phyloP scores from a whole-genome alignment of 2,113 vertebrate genomes.

The Heteronetta atricapilla region DNA sequence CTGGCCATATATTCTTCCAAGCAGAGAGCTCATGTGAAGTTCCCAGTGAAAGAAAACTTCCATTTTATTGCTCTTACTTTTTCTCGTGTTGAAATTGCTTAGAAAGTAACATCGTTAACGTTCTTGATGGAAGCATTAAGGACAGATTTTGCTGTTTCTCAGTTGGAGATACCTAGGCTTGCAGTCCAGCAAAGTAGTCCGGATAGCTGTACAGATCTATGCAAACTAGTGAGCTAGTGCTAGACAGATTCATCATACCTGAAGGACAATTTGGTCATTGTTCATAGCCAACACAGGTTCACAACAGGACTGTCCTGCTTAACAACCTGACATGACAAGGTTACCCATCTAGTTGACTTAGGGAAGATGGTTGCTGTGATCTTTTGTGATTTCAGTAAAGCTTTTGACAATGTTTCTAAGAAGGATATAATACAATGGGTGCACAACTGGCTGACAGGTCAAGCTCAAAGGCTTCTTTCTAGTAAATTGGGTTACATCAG shows the following conservation, averaged over 20 bases:
- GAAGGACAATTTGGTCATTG: too few species aligned
- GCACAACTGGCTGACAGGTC: too few species aligned
- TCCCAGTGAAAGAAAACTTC: background rate
- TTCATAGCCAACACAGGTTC: too few species aligned
- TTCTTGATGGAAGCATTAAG: background rate
- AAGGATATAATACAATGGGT: too few species aligned
- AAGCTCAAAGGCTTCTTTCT: too few species aligned
- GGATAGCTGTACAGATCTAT: background rate
- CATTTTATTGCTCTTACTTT: background rate
- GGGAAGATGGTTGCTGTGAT: too few species aligned
- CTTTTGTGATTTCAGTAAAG: too few species aligned
- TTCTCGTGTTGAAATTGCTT: background rate
- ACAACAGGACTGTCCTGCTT: too few species aligned
- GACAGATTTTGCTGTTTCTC: background rate
- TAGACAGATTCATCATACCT: background rate
- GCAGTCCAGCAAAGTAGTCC: background rate
- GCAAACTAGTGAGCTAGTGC: background rate
- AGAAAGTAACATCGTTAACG: background rate
- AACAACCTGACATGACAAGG: too few species aligned
- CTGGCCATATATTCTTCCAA: background rate
- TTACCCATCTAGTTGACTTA: too few species aligned
- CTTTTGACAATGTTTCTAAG: too few species aligned
- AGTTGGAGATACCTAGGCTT: background rate
- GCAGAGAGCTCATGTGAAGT: fast-evolving
- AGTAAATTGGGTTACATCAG: too few species aligned